Conservation (phyloP, 1,140 invertebrate species). For the Rhyzopertha dominica region DNA sequence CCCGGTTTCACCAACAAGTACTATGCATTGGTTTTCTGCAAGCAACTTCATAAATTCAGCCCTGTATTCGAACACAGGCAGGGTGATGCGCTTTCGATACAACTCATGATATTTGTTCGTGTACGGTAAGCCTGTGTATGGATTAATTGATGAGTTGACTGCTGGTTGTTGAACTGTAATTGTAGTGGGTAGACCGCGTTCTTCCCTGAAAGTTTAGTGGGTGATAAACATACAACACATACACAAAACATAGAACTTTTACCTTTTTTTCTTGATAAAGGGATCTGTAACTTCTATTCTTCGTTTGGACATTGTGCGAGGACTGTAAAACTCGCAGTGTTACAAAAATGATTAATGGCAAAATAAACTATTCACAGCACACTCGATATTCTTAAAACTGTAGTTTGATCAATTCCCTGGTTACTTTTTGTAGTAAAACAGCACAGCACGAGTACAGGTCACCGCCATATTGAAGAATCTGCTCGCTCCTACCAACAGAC, state of each 20-base stretch:
- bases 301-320: slow-evolving; percentile 68
- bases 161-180: slow-evolving; percentile 40
- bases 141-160: slow-evolving; percentile 57
- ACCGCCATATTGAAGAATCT: no score
- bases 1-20: slow-evolving; percentile 96
- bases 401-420: no score
- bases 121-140: slow-evolving; percentile 69
- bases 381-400: no score
- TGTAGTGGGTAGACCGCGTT: slow-evolving; percentile 27
- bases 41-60: slow-evolving; percentile 92
- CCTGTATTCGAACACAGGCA: slow-evolving; percentile 98
- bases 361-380: no score
- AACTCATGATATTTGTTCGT: slow-evolving; percentile 80
- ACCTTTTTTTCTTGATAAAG: slow-evolving; percentile 72
- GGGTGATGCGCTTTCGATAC: slow-evolving; percentile 78
- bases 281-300: slow-evolving; percentile 79
- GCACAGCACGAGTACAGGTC: no score
- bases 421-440: no score
- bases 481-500: no score
- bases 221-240: slow-evolving; percentile 34
- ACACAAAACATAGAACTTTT: slow-evolving; percentile 37
- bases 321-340: slow-evolving; percentile 2
- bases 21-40: slow-evolving; percentile 84
- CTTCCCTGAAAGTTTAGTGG: slow-evolving; percentile 34
- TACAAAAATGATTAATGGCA: no score